Evolutionary conservation across 2,113 vertebrate genomes (phyloP).

Genomic region (Sminthopsis crassicaudata): DNA sequence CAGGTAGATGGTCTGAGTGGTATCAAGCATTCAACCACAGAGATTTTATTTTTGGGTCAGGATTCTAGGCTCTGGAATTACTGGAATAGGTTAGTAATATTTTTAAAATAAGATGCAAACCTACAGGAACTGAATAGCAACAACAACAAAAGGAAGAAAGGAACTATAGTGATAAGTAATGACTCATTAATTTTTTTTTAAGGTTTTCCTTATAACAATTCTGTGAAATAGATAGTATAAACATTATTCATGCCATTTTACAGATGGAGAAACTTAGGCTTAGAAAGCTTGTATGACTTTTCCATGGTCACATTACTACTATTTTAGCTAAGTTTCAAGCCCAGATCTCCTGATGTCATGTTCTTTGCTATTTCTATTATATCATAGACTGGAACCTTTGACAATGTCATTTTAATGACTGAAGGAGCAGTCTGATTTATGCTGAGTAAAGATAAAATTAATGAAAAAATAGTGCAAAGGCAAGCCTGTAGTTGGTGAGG

Average conservation of each 20-base stretch:
- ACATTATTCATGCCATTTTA: neutral
- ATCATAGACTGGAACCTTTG: neutral
- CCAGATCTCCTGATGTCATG: neutral
- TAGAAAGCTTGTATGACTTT: neutral
- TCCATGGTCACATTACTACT: neutral
- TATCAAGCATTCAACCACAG: neutral
- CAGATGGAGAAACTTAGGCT: neutral
- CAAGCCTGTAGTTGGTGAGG: constrained; percentile 64
- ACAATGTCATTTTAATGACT: neutral
- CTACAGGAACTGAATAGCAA: neutral
- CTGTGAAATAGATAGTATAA: neutral
- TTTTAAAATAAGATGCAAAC: neutral
- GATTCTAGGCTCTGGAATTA: neutral
- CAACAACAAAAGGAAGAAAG: neutral
- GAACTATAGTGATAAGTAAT: neutral
- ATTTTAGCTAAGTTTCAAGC: neutral
- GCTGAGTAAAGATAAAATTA: constrained; percentile 60
- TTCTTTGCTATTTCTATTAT: neutral
- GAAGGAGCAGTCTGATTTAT: constrained; percentile 45
- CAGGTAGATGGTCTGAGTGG: neutral
- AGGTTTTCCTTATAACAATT: neutral
- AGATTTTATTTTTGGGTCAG: neutral
- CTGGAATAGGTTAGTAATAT: neutral
- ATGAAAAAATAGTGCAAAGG: constrained; percentile 50
- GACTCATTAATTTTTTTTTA: neutral